phyloP scores from a whole-genome alignment of 2,113 vertebrate genomes.

The Notiomystis cincta region DNA sequence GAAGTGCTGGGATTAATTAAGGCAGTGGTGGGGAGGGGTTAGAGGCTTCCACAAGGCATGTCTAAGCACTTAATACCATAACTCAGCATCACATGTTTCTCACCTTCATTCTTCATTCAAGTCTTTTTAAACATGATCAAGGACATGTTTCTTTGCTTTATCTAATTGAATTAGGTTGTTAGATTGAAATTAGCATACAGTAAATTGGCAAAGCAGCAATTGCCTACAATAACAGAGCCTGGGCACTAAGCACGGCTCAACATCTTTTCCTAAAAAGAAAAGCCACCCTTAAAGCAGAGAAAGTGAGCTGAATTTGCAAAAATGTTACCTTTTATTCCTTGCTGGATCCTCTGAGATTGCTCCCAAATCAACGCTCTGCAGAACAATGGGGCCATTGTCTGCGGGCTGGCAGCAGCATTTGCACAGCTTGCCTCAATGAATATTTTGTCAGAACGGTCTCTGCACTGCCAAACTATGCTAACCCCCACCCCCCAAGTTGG shows the following conservation, averaged over 20 bases:
- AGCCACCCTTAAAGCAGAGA: not conserved
- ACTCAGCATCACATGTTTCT: not conserved
- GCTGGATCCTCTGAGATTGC: not conserved
- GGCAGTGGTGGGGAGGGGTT: not conserved
- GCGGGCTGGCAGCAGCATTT: constrained; percentile 6
- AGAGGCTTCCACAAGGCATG: not conserved
- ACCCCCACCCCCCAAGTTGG: not conserved
- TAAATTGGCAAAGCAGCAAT: not conserved
- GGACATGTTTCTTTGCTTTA: constrained; percentile 4
- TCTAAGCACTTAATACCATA: not conserved
- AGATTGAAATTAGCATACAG: not conserved
- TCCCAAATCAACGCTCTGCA: not conserved
- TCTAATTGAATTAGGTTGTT: constrained; percentile 36
- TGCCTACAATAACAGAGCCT: not conserved
- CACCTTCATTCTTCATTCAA: not conserved
- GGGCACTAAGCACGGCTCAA: not conserved
- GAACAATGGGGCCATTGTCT: constrained; percentile 47
- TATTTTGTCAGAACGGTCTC: constrained; percentile 9
- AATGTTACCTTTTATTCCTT: constrained; percentile 28
- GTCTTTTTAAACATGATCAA: not conserved
- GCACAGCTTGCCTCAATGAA: constrained; percentile 36
- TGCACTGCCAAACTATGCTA: not conserved
- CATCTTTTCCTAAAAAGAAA: not conserved
- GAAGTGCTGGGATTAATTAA: not conserved
- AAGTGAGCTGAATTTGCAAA: constrained; percentile 41